These are phyloP conservation scores for Drosophila repletoides DNA, from an alignment of 1,140 invertebrate species.

Conservation along the genomic window DNA sequence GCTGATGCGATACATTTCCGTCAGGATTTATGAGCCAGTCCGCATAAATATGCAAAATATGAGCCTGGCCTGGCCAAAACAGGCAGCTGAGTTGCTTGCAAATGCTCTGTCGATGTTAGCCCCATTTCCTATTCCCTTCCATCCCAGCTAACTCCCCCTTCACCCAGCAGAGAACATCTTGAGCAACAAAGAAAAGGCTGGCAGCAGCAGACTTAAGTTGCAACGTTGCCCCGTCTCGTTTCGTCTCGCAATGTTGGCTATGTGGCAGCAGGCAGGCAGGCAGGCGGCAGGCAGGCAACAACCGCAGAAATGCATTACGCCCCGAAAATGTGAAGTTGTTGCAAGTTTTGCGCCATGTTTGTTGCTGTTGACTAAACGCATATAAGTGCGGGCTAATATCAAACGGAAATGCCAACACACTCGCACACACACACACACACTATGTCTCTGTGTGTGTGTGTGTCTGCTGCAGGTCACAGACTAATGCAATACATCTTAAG, in stretches of 20 bases:
- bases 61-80: neutral
- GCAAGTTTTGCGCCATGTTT: conserved; percentile 49
- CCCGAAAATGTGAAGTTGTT: conserved; percentile 27
- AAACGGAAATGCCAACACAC: conserved; percentile 65
- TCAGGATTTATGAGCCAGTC: conserved; percentile 31
- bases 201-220: conserved; percentile 1
- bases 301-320: conserved; percentile 75
- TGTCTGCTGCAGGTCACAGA: conserved; percentile 29
- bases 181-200: conserved; percentile 37
- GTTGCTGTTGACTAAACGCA: conserved; percentile 66
- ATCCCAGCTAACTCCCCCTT: neutral
- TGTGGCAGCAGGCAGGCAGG: too few species aligned
- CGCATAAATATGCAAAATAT: conserved; percentile 49
- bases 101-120: conserved; percentile 6
- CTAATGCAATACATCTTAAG: conserved; percentile 68
- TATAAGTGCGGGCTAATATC: conserved; percentile 69
- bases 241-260: conserved; percentile 4
- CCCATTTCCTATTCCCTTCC: neutral
- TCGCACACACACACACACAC: conserved; percentile 14
- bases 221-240: neutral
- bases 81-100: neutral
- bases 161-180: conserved; percentile 1
- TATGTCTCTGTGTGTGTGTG: neutral
- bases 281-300: too few species aligned
- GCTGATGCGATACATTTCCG: conserved; percentile 26